Base-by-base conservation (phyloP, 2,888 invertebrate genomes). In the Euphydryas editha region DNA sequence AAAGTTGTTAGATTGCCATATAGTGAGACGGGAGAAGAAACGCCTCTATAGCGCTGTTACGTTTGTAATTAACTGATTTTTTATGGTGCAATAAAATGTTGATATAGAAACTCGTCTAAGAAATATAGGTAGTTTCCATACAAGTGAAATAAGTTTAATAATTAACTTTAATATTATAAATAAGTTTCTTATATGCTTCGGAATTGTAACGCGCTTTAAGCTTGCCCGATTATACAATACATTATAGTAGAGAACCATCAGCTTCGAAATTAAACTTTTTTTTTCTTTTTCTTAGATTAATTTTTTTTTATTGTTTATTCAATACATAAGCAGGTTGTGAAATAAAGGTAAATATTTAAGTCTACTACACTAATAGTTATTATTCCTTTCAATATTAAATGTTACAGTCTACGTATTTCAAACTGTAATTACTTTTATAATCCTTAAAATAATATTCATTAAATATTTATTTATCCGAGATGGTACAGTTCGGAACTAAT, bases 1-100 rank as follows among this genome's bases (percentile, higher is more conserved):
- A 90, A 89, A 76, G 88, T 86, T 70, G 90, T 92, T 71, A 85
- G 92, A 76, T 76, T 92, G 59, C 90, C 89, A 13, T 81, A 81
- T 68, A 84, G 78, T 70, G 91, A 90, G 74, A 79, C 87, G 21
- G 89, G 90, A 15, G 88, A 90, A 68, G 92, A 92, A 76, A 92
- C 92, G 42, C 88, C 89, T 61, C 89, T 92, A 84, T 92, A 92
- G 86, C 88, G 83, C 77, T 84, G 78, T 67, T 75, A 72, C 37
- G 55, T 62, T 72, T 66, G 75, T 76, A 77, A 77, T 79, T 81
- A 81, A 82, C 75, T 77, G 78, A 86, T 83, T 84, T 78, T 80
- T 75, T 82, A 84, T 86, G 85, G 88, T 90, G 89, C 87, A 88
- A 85, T 88, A 88, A 84, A 84, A 79, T 69, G 61, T 67, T 69